These are phyloP conservation scores for Eupithecia vulgata DNA, from an alignment of 2,888 invertebrate species.

Conservation along the genomic window DNA sequence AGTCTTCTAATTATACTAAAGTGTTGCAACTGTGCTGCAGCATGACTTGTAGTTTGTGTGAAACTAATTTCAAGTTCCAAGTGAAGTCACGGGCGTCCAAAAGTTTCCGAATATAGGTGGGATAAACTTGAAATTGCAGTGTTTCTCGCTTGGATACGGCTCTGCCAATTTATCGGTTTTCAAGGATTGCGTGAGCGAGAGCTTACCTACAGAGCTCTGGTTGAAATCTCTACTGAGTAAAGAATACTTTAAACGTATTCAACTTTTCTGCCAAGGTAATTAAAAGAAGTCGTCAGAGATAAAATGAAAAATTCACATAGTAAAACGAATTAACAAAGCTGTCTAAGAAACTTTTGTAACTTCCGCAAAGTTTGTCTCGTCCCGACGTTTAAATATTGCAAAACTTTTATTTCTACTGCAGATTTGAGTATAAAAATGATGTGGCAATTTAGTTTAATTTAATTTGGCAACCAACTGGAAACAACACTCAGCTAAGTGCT, in stretches of 20 bases:
- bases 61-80: not conserved
- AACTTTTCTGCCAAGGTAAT: not conserved
- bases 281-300: not conserved
- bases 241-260: not conserved
- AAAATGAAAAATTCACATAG: slow-evolving; percentile 14
- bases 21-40: not conserved
- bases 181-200: slow-evolving; percentile 19
- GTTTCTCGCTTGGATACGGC: slow-evolving; percentile 39
- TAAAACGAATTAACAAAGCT: slow-evolving; percentile 44
- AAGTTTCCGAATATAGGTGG: slow-evolving; percentile 25
- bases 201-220: slow-evolving; percentile 2
- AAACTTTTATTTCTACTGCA: not conserved
- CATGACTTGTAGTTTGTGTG: not conserved
- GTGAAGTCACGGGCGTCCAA: not conserved
- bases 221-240: not conserved
- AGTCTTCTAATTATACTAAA: not conserved
- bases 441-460: not conserved
- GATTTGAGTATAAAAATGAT: not conserved
- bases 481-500: not conserved
- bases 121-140: slow-evolving; percentile 40
- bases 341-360: slow-evolving; percentile 17
- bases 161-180: slow-evolving; percentile 45
- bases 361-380: slow-evolving; percentile 6
- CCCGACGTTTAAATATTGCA: slow-evolving; percentile 10
- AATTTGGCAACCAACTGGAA: not conserved